phyloP scores from a whole-genome alignment of 2,797 vertebrate genomes.

The Pangasius larnaudii region DNA sequence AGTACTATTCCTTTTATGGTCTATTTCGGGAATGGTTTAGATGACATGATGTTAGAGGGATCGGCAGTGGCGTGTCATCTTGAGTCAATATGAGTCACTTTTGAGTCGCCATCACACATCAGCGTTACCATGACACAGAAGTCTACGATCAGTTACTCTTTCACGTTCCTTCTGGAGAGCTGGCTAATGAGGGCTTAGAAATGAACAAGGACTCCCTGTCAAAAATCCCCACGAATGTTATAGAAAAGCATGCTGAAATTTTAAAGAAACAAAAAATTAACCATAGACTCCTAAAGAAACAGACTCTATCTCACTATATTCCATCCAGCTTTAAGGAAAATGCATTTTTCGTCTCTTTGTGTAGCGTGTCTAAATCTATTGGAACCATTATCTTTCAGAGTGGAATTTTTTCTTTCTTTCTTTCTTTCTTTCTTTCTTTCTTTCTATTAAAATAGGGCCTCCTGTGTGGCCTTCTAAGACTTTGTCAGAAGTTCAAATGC shows the following conservation, averaged over 20 bases:
- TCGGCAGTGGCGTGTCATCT: conserved; percentile 31
- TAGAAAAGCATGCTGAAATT: not conserved
- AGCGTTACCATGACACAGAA: conserved; percentile 16
- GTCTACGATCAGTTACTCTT: conserved; percentile 5
- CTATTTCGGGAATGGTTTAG: conserved; percentile 29
- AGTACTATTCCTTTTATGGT: conserved; percentile 34
- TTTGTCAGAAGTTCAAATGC: not conserved
- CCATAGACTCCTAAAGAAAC: not conserved
- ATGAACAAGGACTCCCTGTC: not conserved
- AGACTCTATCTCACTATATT: not conserved
- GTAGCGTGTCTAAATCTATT: not conserved
- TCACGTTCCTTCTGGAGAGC: not conserved
- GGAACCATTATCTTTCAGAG: not conserved
- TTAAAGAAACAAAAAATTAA: not conserved
- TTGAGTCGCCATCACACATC: conserved; percentile 23
- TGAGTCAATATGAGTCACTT: conserved; percentile 50
- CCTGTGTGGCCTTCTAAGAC: not conserved
- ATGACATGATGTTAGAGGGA: conserved; percentile 29
- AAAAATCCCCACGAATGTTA: not conserved
- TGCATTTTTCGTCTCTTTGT: not conserved
- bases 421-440: not conserved
- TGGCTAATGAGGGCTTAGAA: not conserved
- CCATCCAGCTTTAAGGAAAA: not conserved
- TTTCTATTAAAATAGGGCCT: not conserved
- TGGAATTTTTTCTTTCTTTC: not conserved